These are phyloP conservation scores for Microcaecilia unicolor DNA, from an alignment of 2,797 vertebrate species.

Conservation along the genomic window DNA sequence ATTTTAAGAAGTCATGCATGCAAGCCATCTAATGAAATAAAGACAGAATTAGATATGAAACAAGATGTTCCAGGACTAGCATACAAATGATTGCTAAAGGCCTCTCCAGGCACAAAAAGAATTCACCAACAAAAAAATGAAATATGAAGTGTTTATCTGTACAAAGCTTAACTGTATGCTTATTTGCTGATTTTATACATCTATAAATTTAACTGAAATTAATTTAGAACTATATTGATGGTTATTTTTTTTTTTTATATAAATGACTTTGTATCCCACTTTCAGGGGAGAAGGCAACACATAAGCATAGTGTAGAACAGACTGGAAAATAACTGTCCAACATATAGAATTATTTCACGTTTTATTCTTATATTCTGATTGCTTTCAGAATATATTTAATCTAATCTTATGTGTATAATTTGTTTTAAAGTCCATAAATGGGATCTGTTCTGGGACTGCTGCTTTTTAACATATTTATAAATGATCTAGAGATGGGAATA, in stretches of 20 bases:
- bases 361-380: background rate
- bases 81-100: background rate
- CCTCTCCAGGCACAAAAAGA: background rate
- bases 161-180: background rate
- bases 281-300: no score
- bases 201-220: background rate
- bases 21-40: constrained; percentile 19
- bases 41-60: constrained; percentile 12
- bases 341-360: background rate
- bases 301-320: no score
- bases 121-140: background rate
- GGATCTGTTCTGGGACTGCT: no score
- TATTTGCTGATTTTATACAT: background rate
- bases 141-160: background rate
- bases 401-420: no score
- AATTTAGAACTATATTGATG: no score
- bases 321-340: no score
- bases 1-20: constrained; percentile 7
- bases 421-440: no score
- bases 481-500: no score
- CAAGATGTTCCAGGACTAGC: constrained; percentile 11
- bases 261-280: no score
- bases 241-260: no score
- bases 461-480: no score
- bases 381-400: background rate